Percentiles rank a stretch among this genome's conserved stretches.
These are phyloP conservation scores for Corythaixoides concolor DNA, from an alignment of 2,113 vertebrate genomes.

Conservation along the genomic window DNA sequence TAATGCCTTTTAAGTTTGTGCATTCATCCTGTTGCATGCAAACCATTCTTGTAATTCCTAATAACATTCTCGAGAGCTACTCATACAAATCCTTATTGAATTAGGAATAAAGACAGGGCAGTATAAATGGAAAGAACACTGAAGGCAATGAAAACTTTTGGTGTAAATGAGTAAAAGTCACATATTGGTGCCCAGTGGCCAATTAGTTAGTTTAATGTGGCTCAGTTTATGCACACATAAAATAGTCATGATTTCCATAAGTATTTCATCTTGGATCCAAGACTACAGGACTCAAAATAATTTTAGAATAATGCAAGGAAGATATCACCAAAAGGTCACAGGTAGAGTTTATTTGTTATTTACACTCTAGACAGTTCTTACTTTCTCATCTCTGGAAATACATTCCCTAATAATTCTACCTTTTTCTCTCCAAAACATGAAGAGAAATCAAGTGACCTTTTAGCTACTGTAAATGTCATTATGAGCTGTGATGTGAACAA, in stretches of 20 bases:
- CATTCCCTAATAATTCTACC: not conserved
- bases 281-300: not conserved
- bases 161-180: not conserved
- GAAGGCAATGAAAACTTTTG: not conserved
- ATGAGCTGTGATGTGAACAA: constrained; percentile 10
- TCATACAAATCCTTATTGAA: not conserved
- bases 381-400: not conserved
- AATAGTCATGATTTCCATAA: not conserved
- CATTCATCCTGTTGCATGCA: not conserved
- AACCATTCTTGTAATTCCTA: not conserved
- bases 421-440: not conserved
- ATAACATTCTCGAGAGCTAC: not conserved
- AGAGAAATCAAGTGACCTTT: constrained; percentile 35
- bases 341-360: constrained; percentile 8
- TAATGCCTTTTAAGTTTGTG: not conserved
- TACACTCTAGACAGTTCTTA: not conserved
- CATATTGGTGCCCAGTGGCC: not conserved
- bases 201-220: not conserved
- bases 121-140: not conserved
- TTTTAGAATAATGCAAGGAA: not conserved
- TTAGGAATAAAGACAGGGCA: not conserved
- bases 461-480: constrained; percentile 44
- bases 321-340: not conserved
- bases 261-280: not conserved
- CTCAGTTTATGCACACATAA: not conserved